Base-by-base conservation (phyloP, 1,140 invertebrate genomes). In the Drosophila teissieri region DNA sequence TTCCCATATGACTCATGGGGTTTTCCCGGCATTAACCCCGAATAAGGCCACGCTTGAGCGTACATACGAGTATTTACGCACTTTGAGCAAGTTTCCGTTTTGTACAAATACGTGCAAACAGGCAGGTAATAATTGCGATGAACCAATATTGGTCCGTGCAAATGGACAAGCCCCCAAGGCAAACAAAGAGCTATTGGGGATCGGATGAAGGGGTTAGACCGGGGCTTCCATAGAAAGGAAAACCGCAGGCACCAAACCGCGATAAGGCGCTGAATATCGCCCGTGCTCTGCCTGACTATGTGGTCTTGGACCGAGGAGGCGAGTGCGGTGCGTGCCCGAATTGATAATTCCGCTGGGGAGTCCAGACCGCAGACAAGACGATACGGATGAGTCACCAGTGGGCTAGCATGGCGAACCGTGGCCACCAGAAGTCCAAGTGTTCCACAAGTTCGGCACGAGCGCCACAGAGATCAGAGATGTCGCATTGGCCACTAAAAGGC, bases 101-200 rank as follows among this genome's bases (percentile, higher is more conserved):
- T 76, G 52, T 77, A n/a, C 62, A 76, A 76, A 76, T 60, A 76
- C 62, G 39, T 36, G 56, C 64, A 53, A 78, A 48, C 52, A 60
- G 44, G 19, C 49, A 63, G 68, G 48, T 78, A 76, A 76, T 68
- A 51, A 76, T 76, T 76, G 67, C 67, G 49, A 76, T 60, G 39
- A 54, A 39, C 44, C 54, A 67, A 76, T 75, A 76, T 68, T 76
- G 54, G 68, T 19, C 24, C 19, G 46, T 37, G 69, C 60, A 75
- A 85, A 74, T 78, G 83, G 83, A 75, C 83, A 55, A 67, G 75
- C 84, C 83, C 67, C 76, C 72, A 65, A 76, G 53, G 44, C 60
- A 83, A 86, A 86, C 74, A 86, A 49, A 34, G 54, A 22, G 51
- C 48, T 49, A 46, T 54, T 36, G 37, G 34, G 12, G 10, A 10